Evolutionary conservation across 2,113 vertebrate genomes (phyloP).

Genomic region (human): GRCh38 chr14:105824001-105824500

Average conservation of each 20-base stretch:
- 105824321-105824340: background rate
- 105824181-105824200: background rate
- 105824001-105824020: too few species aligned
- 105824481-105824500: background rate
- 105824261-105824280: background rate
- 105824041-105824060: background rate
- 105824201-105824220: background rate
- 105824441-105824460: background rate
- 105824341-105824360: background rate
- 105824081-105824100: constrained; percentile 19
- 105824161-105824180: background rate
- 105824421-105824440: background rate
- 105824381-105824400: background rate
- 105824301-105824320: background rate
- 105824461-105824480: background rate
- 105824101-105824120: background rate
- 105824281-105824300: background rate
- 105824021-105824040: background rate
- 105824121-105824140: background rate
- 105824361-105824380: constrained; percentile 58
- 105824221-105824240: background rate
- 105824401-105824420: constrained; percentile 14
- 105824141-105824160: background rate
- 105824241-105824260: background rate
- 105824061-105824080: constrained; percentile 13